Evolutionary conservation across 2,888 invertebrate genomes (phyloP).

Genomic region (Agrotis puta): DNA sequence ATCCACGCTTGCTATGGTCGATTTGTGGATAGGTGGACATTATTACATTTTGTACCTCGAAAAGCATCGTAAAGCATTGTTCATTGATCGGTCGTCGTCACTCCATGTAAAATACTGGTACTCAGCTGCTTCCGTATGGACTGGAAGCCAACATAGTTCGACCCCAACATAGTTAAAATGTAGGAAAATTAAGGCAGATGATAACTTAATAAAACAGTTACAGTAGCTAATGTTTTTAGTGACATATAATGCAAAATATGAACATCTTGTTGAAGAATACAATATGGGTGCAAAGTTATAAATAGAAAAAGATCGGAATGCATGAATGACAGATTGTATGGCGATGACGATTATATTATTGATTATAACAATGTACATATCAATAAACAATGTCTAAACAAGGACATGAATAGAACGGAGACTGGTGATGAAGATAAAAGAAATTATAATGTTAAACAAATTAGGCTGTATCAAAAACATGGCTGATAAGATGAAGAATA

Average conservation of each 20-base stretch:
- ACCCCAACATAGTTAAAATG: not conserved
- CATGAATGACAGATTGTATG: not conserved
- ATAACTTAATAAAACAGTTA: not conserved
- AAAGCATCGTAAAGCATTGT: not conserved
- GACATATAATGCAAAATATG: not conserved
- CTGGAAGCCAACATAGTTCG: not conserved
- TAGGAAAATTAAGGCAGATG: too few species aligned
- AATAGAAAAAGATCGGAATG: not conserved
- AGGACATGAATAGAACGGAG: not conserved
- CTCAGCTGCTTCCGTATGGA: not conserved
- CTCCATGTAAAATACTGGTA: not conserved
- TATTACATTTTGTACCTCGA: not conserved
- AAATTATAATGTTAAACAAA: not conserved
- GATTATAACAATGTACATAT: not conserved
- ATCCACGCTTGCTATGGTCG: too few species aligned
- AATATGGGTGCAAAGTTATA: not conserved
- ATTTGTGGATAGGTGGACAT: not conserved
- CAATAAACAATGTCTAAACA: not conserved
- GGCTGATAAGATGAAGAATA: too few species aligned
- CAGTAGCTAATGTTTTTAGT: not conserved
- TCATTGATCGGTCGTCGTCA: not conserved
- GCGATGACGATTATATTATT: not conserved
- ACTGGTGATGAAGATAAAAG: not conserved
- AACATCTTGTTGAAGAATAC: not conserved
- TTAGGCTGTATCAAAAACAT: too few species aligned